Percentiles rank a stretch among this genome's conserved stretches.
Evolutionary conservation across 2,113 vertebrate genomes (phyloP).

Genomic region (Rhipidura dahli): DNA sequence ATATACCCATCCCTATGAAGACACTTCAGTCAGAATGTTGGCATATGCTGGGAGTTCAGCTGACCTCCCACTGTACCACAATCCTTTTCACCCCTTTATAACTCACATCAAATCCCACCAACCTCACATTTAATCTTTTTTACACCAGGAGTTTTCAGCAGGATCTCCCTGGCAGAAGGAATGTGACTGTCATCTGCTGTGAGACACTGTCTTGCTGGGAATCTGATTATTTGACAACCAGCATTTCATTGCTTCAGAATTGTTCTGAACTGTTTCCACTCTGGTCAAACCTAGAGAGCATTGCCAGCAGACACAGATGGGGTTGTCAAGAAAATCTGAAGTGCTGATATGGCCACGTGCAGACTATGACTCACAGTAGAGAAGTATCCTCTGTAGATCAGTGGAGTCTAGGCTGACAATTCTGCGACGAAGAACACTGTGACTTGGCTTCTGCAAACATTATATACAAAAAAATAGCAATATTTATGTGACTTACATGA

Average conservation of each 20-base stretch:
- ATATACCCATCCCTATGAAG: neutral
- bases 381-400: slow-evolving; percentile 13
- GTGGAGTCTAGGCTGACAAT: neutral
- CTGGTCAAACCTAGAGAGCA: neutral
- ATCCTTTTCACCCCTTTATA: neutral
- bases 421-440: slow-evolving; percentile 8
- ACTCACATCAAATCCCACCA: neutral
- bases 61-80: neutral
- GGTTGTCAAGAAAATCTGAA: slow-evolving; percentile 49
- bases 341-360: slow-evolving; percentile 61
- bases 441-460: slow-evolving; percentile 8
- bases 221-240: slow-evolving; percentile 41
- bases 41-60: neutral
- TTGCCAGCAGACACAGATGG: slow-evolving; percentile 56
- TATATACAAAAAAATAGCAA: neutral
- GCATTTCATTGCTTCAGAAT: slow-evolving; percentile 9
- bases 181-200: neutral
- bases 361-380: slow-evolving; percentile 50
- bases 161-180: neutral
- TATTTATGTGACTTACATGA: slow-evolving; percentile 2
- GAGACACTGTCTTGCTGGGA: neutral
- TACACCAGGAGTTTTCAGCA: neutral
- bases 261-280: slow-evolving; percentile 53
- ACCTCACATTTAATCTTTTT: neutral
- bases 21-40: neutral